Evolutionary conservation across 2,797 vertebrate genomes (phyloP).

Genomic region (Selene dorsalis): DNA sequence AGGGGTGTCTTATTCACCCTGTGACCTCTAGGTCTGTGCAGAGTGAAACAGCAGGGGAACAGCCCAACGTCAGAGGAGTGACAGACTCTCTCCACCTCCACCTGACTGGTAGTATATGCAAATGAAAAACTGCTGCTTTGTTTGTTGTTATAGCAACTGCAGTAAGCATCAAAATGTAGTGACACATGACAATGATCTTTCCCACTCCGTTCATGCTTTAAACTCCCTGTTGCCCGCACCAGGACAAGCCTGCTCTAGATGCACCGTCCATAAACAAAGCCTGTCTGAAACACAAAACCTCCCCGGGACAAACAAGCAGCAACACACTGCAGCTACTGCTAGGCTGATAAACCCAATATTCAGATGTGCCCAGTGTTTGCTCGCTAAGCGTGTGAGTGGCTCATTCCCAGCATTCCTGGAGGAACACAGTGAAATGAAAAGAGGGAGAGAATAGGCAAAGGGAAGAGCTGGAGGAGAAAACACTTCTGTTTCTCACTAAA

Average conservation of each 20-base stretch:
- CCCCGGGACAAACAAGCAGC: conserved; percentile 8
- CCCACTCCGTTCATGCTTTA: conserved; percentile 19
- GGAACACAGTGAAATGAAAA: conserved; percentile 12
- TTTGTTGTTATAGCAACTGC: conserved; percentile 72
- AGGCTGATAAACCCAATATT: conserved; percentile 39
- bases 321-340: conserved; percentile 22
- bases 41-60: conserved; percentile 26
- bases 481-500: conserved; percentile 33
- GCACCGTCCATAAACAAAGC: conserved; percentile 51
- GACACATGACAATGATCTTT: conserved; percentile 43
- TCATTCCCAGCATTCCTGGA: conserved; percentile 67
- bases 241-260: conserved; percentile 42
- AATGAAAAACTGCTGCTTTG: conserved; percentile 67
- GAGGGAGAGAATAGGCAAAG: neutral
- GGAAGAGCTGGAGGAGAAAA: conserved; percentile 6
- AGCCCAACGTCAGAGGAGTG: conserved; percentile 23
- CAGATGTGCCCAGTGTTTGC: conserved; percentile 46
- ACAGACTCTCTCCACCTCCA: conserved; percentile 38
- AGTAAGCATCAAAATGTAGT: conserved; percentile 28
- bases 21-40: conserved; percentile 32
- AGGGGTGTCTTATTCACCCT: conserved; percentile 5
- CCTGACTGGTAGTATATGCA: conserved; percentile 51
- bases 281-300: conserved; percentile 65
- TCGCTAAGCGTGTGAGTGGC: conserved; percentile 29
- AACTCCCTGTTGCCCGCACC: conserved; percentile 36